Conservation (phyloP, 1,140 invertebrate species). For the Tetranychus urticae region DNA sequence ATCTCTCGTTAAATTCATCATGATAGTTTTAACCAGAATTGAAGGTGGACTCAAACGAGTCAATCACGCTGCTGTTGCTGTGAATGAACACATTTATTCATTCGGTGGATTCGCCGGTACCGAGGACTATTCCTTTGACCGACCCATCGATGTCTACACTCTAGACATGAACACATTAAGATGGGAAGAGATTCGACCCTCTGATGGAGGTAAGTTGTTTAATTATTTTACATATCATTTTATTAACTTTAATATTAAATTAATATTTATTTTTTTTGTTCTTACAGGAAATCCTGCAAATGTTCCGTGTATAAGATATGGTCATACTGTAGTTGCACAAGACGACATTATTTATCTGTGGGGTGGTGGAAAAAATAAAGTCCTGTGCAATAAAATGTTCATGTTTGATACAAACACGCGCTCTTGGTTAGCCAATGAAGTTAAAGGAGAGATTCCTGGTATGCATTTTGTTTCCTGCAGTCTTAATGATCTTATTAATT, state of each 20-base stretch:
- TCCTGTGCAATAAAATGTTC: conserved; percentile 48
- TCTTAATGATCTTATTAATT: too few relatives aligned
- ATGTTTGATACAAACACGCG: conserved; percentile 46
- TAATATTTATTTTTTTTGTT: too few relatives aligned
- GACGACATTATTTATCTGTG: conserved; percentile 53
- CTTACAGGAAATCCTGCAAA: too few relatives aligned
- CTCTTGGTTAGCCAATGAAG: conserved; percentile 37
- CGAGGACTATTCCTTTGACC: conserved; percentile 38
- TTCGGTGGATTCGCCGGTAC: conserved; percentile 72
- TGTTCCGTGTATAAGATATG: conserved; percentile 28
- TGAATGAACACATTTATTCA: conserved; percentile 54
- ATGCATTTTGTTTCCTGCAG: too few relatives aligned
- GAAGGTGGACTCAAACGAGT: conserved; percentile 45
- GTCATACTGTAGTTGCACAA: conserved; percentile 59
- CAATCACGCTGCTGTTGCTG: conserved; percentile 68
- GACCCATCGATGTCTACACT: conserved; percentile 65
- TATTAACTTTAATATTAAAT: too few relatives aligned
- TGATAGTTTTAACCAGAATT: too few relatives aligned
- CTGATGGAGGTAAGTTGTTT: neutral
- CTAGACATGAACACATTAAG: conserved; percentile 43
- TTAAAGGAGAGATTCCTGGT: conserved; percentile 36
- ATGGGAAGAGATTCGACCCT: conserved; percentile 3
- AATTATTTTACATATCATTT: too few relatives aligned
- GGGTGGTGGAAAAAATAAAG: conserved; percentile 66
- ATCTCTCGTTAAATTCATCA: too few relatives aligned